Conservation (phyloP, 2,113 vertebrate genomes). For the Phalacrocorax pelagicus region DNA sequence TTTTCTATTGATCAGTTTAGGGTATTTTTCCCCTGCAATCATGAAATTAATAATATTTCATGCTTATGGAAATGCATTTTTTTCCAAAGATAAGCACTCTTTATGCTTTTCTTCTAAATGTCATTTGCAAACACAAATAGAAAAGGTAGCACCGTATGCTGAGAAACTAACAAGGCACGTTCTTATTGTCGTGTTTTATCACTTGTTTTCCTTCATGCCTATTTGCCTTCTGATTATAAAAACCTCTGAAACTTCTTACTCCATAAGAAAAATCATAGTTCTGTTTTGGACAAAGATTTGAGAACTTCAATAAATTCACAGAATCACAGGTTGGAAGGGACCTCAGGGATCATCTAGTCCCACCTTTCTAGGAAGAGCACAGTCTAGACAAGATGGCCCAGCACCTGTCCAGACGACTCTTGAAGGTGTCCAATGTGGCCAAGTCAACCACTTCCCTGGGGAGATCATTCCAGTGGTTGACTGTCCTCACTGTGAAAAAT, state of each 20-base stretch:
- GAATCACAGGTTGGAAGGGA: too few relatives aligned
- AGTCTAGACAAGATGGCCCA: too few relatives aligned
- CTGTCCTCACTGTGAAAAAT: too few relatives aligned
- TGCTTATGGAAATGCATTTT: background rate
- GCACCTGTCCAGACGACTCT: too few relatives aligned
- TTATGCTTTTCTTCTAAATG: background rate
- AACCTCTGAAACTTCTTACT: background rate
- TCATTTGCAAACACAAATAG: background rate
- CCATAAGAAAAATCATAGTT: background rate
- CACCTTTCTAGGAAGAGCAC: too few relatives aligned
- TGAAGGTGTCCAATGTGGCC: too few relatives aligned
- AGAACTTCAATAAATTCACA: background rate
- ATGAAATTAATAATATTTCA: background rate
- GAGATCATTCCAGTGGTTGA: too few relatives aligned
- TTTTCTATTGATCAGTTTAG: background rate
- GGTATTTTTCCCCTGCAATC: background rate
- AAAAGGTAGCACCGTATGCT: background rate
- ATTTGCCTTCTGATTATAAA: background rate
- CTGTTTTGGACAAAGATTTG: background rate
- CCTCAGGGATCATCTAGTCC: too few relatives aligned
- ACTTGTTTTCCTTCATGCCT: background rate
- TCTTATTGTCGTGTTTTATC: background rate
- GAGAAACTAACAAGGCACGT: background rate
- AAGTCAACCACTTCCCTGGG: too few relatives aligned
- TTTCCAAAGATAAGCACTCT: background rate